Evolutionary conservation across 2,113 vertebrate species (phyloP).

Genomic region (Nannobrachium achirus): DNA sequence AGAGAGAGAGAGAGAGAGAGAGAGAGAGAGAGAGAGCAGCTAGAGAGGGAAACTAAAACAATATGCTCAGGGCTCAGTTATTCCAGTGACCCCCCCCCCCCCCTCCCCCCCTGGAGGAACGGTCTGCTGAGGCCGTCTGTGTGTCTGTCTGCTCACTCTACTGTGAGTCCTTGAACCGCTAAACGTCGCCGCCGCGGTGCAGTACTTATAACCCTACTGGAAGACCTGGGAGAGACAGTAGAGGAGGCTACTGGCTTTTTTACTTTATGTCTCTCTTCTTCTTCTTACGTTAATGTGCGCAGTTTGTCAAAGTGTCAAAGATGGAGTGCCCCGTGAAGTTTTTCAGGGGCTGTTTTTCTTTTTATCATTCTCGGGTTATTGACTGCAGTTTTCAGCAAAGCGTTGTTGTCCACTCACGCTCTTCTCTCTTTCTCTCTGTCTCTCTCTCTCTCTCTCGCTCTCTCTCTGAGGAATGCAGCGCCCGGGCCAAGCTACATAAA

Average conservation of each 20-base stretch:
- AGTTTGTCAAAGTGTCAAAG: conserved; percentile 19
- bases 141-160: conserved; percentile 19
- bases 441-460: conserved; percentile 4
- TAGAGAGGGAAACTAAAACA: conserved; percentile 56
- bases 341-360: conserved; percentile 37
- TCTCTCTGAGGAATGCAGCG: conserved; percentile 41
- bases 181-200: conserved; percentile 40
- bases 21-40: conserved; percentile 16
- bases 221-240: neutral
- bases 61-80: conserved; percentile 45
- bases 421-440: conserved; percentile 20
- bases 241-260: conserved; percentile 31
- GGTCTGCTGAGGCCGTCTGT: conserved; percentile 22
- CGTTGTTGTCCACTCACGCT: conserved; percentile 41
- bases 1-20: conserved; percentile 26
- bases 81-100: conserved; percentile 57
- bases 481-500: conserved; percentile 33
- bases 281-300: neutral
- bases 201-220: conserved; percentile 8
- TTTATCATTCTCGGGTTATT: conserved; percentile 37
- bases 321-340: conserved; percentile 19
- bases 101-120: conserved; percentile 41
- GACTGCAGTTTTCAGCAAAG: conserved; percentile 31
- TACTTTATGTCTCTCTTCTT: conserved; percentile 17
- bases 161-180: conserved; percentile 29